phyloP scores from a whole-genome alignment of 2,888 invertebrate genomes.

The Tetramorium bicarinatum region DNA sequence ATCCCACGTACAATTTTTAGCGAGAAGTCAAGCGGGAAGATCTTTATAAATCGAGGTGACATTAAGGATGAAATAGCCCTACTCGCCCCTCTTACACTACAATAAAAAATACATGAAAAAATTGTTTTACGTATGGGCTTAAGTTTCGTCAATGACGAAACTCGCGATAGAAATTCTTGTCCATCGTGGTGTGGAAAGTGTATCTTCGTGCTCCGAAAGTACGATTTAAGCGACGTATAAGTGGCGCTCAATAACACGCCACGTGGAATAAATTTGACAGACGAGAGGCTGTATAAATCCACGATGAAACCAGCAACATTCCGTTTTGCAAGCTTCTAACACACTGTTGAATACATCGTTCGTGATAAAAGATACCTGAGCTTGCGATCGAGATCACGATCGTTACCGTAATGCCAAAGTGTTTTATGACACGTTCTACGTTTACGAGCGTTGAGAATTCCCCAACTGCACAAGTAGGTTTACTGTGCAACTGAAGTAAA shows the following conservation, averaged over 20 bases:
- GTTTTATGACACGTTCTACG: conserved; percentile 2
- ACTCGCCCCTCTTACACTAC: too few relatives aligned
- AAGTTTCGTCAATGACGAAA: not conserved
- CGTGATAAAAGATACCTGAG: not conserved
- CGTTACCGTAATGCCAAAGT: not conserved
- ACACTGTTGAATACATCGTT: not conserved
- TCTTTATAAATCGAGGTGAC: too few relatives aligned
- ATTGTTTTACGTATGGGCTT: too few relatives aligned
- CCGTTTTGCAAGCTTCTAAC: not conserved
- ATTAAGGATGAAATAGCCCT: too few relatives aligned
- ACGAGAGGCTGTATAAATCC: conserved; percentile 7
- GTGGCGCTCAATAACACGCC: conserved; percentile 8
- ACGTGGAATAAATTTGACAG: conserved; percentile 20
- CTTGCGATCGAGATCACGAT: not conserved
- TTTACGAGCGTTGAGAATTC: conserved; percentile 5
- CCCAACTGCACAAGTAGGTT: not conserved
- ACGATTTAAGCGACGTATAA: not conserved
- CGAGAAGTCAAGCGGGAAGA: too few relatives aligned
- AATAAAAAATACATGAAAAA: too few relatives aligned
- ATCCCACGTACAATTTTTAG: too few relatives aligned
- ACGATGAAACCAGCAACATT: conserved; percentile 9
- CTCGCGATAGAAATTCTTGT: not conserved
- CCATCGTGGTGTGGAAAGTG: not conserved
- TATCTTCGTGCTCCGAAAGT: not conserved
- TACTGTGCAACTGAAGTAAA: not conserved